Percentiles rank a stretch among this genome's conserved stretches.
Conservation (phyloP, 2,888 invertebrate species). For the Junonia oenone region DNA sequence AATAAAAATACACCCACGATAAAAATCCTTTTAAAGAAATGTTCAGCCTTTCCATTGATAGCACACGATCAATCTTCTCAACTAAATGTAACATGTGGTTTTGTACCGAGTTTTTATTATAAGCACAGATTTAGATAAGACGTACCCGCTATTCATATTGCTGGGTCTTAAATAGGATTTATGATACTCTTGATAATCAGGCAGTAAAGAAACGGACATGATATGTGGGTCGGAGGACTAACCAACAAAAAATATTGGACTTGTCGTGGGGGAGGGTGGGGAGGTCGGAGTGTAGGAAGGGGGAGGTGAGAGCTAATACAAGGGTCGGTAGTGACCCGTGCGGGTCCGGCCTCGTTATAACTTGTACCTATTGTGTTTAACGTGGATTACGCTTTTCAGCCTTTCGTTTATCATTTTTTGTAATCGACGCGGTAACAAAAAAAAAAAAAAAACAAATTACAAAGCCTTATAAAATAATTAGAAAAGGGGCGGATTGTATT, state of each 20-base stretch:
- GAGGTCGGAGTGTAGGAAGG: not conserved
- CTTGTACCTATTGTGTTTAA: not conserved
- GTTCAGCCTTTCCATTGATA: not conserved
- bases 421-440: not conserved
- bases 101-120: not conserved
- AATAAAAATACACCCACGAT: not conserved
- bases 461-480: not conserved
- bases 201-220: not conserved
- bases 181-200: constrained; percentile 1
- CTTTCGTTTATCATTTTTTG: not conserved
- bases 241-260: constrained; percentile 1
- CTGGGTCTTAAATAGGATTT: not conserved
- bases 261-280: not conserved
- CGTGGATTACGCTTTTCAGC: not conserved
- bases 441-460: no score
- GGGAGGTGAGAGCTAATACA: not conserved
- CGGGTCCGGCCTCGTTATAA: not conserved
- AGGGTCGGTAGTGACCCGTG: not conserved
- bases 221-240: not conserved
- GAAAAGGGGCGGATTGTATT: no score
- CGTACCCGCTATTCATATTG: not conserved
- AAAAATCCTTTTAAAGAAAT: not conserved
- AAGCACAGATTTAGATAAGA: not conserved
- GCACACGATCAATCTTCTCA: not conserved
- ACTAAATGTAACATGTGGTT: not conserved